Percentiles rank a stretch among this genome's conserved stretches.
These are phyloP conservation scores for Callyntrura sp. DNA, from an alignment of 2,888 invertebrate species.

Conservation along the genomic window DNA sequence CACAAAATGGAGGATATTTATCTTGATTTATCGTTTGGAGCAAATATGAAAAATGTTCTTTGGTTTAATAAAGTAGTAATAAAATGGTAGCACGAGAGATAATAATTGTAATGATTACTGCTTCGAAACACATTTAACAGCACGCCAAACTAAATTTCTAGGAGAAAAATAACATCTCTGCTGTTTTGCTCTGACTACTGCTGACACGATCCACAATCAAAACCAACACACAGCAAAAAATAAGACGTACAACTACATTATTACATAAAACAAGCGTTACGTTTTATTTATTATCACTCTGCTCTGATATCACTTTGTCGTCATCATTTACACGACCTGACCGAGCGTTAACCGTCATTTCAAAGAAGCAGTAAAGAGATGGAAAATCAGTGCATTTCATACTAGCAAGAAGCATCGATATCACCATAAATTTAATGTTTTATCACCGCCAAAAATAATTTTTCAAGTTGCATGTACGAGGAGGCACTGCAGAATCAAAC, in stretches of 20 bases:
- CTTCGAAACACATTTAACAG: conserved; percentile 48
- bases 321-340: conserved; percentile 12
- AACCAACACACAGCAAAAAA: background rate
- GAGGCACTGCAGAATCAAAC: no score
- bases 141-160: conserved; percentile 21
- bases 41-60: conserved; percentile 58
- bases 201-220: background rate
- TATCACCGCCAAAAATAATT: conserved; percentile 50
- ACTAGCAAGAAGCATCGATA: background rate
- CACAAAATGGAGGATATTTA: background rate
- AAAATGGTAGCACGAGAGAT: conserved; percentile 63
- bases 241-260: background rate
- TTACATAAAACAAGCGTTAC: background rate
- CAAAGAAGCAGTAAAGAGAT: background rate
- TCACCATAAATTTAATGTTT: background rate
- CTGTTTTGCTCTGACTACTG: conserved; percentile 6
- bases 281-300: background rate
- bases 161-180: conserved; percentile 37
- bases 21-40: background rate
- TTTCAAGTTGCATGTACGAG: background rate
- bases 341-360: conserved; percentile 1
- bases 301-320: background rate
- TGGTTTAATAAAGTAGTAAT: conserved; percentile 46
- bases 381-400: conserved; percentile 3
- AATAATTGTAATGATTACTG: conserved; percentile 63